Evolutionary conservation across 2,113 vertebrate species (phyloP).

Genomic region (Corythoichthys haematopterus): DNA sequence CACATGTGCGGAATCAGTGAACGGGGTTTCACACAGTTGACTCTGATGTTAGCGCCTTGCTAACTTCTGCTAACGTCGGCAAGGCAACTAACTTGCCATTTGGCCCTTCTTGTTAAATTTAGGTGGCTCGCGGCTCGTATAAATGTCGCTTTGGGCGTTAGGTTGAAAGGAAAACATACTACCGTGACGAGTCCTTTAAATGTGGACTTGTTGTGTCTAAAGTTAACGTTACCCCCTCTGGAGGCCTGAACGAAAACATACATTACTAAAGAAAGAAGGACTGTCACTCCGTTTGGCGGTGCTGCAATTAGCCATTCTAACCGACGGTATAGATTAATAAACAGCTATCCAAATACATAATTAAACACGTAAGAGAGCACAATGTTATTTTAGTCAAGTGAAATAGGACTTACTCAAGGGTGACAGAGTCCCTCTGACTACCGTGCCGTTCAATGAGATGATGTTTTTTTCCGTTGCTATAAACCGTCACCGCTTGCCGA

Average conservation of each 20-base stretch:
- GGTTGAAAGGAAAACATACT: not conserved
- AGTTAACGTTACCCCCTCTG: slow-evolving; percentile 48
- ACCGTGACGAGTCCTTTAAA: slow-evolving; percentile 1
- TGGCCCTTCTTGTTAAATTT: not conserved
- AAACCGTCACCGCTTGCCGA: slow-evolving; percentile 22
- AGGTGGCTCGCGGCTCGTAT: not conserved
- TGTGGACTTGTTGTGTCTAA: slow-evolving; percentile 1
- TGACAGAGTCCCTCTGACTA: slow-evolving; percentile 8
- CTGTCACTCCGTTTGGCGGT: slow-evolving; percentile 6
- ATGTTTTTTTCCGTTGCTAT: slow-evolving; percentile 47
- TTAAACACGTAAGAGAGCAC: fast-evolving
- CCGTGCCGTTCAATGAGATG: slow-evolving; percentile 40
- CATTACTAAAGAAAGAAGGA: slow-evolving; percentile 20
- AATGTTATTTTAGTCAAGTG: slow-evolving; percentile 16
- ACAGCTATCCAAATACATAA: not conserved
- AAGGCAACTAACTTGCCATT: not conserved
- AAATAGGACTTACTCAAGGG: slow-evolving; percentile 39
- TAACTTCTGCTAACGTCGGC: slow-evolving; percentile 23
- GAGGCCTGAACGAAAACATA: slow-evolving; percentile 51
- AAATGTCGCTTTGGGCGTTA: not conserved
- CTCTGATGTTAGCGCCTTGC: slow-evolving; percentile 32
- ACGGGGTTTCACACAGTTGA: slow-evolving; percentile 9
- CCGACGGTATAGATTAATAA: not conserved
- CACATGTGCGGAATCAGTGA: not conserved
- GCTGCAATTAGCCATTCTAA: not conserved